Evolutionary conservation across 2,797 vertebrate species (phyloP), one percentile per base, ranked within the genome.

Genomic region (Notolabrus celidotus): DNA sequence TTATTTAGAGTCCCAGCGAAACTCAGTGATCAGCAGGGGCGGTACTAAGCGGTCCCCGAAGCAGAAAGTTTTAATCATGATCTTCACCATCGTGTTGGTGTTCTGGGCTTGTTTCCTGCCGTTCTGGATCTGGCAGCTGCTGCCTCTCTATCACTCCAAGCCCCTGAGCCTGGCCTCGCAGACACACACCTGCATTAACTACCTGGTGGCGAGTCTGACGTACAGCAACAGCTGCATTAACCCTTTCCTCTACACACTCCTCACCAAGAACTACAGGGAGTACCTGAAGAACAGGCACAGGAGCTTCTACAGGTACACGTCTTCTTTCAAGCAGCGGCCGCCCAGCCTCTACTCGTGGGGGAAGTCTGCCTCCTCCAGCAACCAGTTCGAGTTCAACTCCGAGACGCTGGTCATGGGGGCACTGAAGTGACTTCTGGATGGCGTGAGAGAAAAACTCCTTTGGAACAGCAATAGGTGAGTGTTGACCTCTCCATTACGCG

Each of bases 21-120:
- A 92, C 84, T 84, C 94, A 0, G 94, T 93, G 19, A 89, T 94
- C 74, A 93, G 88, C 79, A 89, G 85, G 58, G 92, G 93, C 12
- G 79, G 86, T 56, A 95, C 15, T 10, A 51, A 83, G 87, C 91
- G 95, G 0, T 95, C 96, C 0, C 96, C 96, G 0, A 94, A 96
- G 41, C 96, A 96, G 87, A 96, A 95, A 67, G 96, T 97, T 0
- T 91, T 97, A 34, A 93, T 96, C 58, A 95, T 97, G 95, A 96
- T 97, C 59, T 96, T 97, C 90, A 95, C 94, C 82, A 97, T 97
- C 25, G 96, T 97, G 55, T 87, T 97, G 71, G 94, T 96, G 62
- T 97, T 97, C 91, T 97, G 96, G 96, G 96, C 96, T 4, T 97
- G 96, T 42, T 97, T 97, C 86, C 85, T 97, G 75, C 96, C 96